Base-by-base conservation (phyloP, 2,797 vertebrate genomes). In the Synanceia verrucosa region DNA sequence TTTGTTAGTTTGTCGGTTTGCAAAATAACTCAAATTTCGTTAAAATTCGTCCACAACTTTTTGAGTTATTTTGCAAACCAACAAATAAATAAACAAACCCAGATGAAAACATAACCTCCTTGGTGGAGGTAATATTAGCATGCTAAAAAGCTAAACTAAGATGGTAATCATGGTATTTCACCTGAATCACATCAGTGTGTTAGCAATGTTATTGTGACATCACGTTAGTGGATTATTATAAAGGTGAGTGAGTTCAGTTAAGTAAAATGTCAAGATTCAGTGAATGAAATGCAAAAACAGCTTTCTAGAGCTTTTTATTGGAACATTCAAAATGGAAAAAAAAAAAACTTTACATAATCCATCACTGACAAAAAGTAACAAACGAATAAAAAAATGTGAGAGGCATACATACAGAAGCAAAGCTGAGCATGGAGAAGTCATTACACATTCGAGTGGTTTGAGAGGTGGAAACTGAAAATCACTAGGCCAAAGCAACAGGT, bases 221-320 rank as follows among this genome's bases (percentile, higher is more conserved):
- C 10, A 11, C 10, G 3, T 48, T 3, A 10, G 2, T 37, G 11
- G 8, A n/a, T 13, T 31, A 3, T 6, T 33, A 43, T n/a, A n/a
- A n/a, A n/a, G n/a, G n/a, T 5, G 11, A 14, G 12, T 23, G 26
- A 24, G 21, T 41, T 41, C 9, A 21, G 19, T 46, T 14, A 19
- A 52, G 28, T 65, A 12, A 46, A 31, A 31, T 43, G 5, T n/a
- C 13, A 61, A 34, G 6, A 61, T 23, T 53, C 10, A 46, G 10
- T 13, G 9, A 76, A 71, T 65, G 2, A 70, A 69, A 72, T 28
- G 13, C 76, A 50, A 61, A 68, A 69, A 61, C 36, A 61, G 72
- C 72, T 84, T 86, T 87, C 78, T 59, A 74, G 65, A 87, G 83
- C 79, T 88, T 91, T 87, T 94, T 94, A 93, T 91, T 92, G 47